Conservation (phyloP, 1,140 invertebrate genomes). For the Eriosoma lanigerum region DNA sequence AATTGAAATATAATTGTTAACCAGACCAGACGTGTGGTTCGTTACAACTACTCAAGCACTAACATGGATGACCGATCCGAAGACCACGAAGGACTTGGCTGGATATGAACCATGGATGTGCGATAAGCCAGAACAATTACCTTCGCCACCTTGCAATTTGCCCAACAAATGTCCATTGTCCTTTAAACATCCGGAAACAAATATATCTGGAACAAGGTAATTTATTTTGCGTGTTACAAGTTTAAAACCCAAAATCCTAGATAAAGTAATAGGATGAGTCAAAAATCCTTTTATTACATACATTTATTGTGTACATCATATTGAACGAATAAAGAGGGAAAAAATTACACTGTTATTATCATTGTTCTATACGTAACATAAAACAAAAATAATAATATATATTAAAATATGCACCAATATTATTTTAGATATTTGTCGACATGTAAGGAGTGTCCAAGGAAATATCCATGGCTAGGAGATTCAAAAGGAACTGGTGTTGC, state of each 20-base stretch:
- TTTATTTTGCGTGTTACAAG: neutral
- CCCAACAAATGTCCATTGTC: conserved; percentile 81
- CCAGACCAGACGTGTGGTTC: conserved; percentile 84
- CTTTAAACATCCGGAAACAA: conserved; percentile 74
- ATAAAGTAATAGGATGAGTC: too few species aligned
- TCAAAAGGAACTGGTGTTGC: conserved; percentile 77
- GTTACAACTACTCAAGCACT: conserved; percentile 87
- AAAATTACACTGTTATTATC: too few species aligned
- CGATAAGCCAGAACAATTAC: conserved; percentile 70
- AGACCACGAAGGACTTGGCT: conserved; percentile 67
- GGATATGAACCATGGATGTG: conserved; percentile 81
- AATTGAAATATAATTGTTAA: neutral
- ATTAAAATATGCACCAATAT: too few species aligned
- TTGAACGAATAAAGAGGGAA: too few species aligned
- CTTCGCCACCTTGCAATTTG: conserved; percentile 75
- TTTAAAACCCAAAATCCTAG: too few species aligned
- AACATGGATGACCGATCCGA: conserved; percentile 87
- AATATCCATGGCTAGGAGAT: conserved; percentile 84
- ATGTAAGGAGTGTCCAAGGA: conserved; percentile 81
- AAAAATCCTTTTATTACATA: too few species aligned
- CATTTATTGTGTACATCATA: too few species aligned
- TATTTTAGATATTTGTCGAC: conserved; percentile 78
- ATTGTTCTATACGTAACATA: too few species aligned
- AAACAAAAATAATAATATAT: too few species aligned
- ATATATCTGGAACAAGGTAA: conserved; percentile 74